phyloP scores from a whole-genome alignment of 2,888 invertebrate species.

The Ophraella communa region DNA sequence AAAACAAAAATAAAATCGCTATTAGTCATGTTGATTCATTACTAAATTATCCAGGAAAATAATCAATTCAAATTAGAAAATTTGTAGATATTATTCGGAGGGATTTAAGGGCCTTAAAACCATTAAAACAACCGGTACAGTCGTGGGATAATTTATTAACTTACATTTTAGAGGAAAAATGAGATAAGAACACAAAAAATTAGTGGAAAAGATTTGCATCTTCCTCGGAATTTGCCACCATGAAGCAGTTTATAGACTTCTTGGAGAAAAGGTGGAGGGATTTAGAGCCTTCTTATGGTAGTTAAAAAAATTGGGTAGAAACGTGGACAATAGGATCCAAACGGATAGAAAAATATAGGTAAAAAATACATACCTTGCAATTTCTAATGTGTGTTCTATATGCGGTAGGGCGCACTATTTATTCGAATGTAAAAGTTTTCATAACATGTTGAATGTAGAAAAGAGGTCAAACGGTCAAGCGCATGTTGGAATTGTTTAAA shows the following conservation, averaged over 20 bases:
- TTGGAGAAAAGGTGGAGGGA: slow-evolving; percentile 2
- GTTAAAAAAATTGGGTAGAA: not conserved
- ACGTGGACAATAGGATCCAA: not conserved
- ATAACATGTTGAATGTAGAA: not conserved
- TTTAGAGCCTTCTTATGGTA: not conserved
- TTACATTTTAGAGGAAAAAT: slow-evolving; percentile 13
- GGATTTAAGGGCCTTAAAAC: not conserved
- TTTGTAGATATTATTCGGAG: too few species aligned
- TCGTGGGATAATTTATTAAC: slow-evolving; percentile 11
- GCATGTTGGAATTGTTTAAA: slow-evolving; percentile 17
- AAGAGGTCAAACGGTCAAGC: not conserved
- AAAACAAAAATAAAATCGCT: slow-evolving; percentile 6
- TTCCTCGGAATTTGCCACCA: not conserved
- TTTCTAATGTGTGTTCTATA: not conserved
- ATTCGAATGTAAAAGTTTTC: slow-evolving; percentile 6
- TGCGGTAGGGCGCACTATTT: not conserved
- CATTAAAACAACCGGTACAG: not conserved
- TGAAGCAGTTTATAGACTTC: slow-evolving; percentile 7
- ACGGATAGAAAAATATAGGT: not conserved
- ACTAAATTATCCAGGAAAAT: slow-evolving; percentile 12
- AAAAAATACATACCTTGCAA: not conserved
- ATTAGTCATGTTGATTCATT: slow-evolving; percentile 10
- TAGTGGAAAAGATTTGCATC: not conserved
- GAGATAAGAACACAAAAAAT: slow-evolving; percentile 4
- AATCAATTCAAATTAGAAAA: not conserved